A percentile compares a stretch with the other conserved stretches of the same genome.
Conservation (phyloP, 2,888 invertebrate species). For the Molorchus minor region DNA sequence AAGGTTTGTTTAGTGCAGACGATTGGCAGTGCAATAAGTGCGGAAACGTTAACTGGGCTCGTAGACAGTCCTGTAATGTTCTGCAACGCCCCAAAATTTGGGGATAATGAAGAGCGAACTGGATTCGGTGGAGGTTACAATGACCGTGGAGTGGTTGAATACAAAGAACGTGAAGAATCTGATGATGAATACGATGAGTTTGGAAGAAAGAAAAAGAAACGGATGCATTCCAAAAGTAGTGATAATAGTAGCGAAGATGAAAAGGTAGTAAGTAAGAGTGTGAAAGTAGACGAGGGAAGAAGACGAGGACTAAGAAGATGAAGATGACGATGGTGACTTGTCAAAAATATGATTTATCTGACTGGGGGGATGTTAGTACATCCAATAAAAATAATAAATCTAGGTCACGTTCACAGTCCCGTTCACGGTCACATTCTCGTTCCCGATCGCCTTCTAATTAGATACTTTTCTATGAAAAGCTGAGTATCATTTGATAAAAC, state of each 20-base stretch:
- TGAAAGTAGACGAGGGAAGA: constrained; percentile 57
- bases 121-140: constrained; percentile 93
- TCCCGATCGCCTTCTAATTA: too few species aligned
- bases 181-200: constrained; percentile 96
- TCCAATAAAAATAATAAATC: constrained; percentile 47
- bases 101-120: constrained; percentile 85
- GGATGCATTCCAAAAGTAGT: constrained; percentile 26
- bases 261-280: constrained; percentile 21
- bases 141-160: constrained; percentile 95
- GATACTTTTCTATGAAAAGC: constrained; percentile 1
- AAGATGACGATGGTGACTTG: constrained; percentile 67
- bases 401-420: constrained; percentile 32
- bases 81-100: constrained; percentile 98
- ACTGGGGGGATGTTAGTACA: constrained; percentile 63
- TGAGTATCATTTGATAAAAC: not conserved
- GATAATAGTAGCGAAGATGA: constrained; percentile 33
- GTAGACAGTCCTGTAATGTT: constrained; percentile 95
- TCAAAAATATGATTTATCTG: constrained; percentile 68
- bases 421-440: constrained; percentile 15
- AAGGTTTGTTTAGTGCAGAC: constrained; percentile 95
- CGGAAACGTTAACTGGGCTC: constrained; percentile 99
- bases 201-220: constrained; percentile 58
- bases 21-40: constrained; percentile 99
- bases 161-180: constrained; percentile 83
- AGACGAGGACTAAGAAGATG: constrained; percentile 66